phyloP scores from a whole-genome alignment of 2,797 vertebrate genomes.

The Tragopan temminckii region DNA sequence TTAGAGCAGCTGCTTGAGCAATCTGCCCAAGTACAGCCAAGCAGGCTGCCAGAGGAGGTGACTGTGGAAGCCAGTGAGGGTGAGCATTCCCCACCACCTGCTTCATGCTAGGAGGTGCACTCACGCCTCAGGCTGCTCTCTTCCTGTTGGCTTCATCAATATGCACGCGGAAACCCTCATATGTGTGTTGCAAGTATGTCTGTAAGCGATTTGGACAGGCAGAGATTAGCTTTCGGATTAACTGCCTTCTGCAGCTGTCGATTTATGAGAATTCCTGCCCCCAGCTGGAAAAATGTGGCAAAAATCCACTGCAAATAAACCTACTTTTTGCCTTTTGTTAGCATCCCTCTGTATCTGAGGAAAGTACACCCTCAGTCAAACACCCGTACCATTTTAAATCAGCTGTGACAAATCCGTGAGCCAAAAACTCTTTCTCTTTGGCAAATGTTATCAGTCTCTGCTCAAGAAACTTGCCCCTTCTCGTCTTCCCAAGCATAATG shows the following conservation, averaged over 20 bases:
- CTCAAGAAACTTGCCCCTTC: conserved; percentile 45
- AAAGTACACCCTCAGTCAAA: conserved; percentile 16
- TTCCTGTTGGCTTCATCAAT: background rate
- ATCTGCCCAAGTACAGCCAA: conserved; percentile 1
- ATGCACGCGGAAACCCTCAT: background rate
- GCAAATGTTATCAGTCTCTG: conserved; percentile 53
- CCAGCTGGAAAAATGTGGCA: conserved; percentile 57
- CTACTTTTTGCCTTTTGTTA: conserved; percentile 47
- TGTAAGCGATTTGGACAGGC: conserved; percentile 44
- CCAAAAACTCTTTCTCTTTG: conserved; percentile 42
- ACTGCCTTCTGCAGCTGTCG: conserved; percentile 63
- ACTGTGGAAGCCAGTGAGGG: background rate
- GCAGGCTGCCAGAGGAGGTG: background rate
- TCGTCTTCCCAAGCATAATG: conserved; percentile 25
- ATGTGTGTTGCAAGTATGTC: conserved; percentile 28
- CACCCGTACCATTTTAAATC: conserved; percentile 56
- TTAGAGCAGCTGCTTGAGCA: background rate
- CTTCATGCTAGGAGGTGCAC: background rate
- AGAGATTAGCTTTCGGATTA: conserved; percentile 63
- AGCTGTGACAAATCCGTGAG: conserved; percentile 53
- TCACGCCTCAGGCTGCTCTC: background rate
- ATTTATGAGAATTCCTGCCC: conserved; percentile 58
- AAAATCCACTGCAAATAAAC: conserved; percentile 27
- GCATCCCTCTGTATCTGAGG: conserved; percentile 7
- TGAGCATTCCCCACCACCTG: background rate